Conservation (phyloP, 2,797 vertebrate genomes). For the Malacoctenus gilli region DNA sequence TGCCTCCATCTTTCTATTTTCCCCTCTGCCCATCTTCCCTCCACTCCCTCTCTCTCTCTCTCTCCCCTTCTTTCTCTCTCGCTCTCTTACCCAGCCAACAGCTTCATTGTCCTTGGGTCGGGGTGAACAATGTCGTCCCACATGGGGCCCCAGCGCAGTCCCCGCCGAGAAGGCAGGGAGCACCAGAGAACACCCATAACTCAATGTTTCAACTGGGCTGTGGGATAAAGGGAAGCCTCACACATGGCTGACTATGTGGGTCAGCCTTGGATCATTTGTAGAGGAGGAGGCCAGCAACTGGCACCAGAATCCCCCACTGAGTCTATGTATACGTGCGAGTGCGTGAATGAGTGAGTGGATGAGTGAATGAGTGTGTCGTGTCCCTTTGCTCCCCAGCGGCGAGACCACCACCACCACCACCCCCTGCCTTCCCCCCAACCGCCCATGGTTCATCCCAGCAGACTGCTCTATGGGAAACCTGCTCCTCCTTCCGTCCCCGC, state of each 20-base stretch:
- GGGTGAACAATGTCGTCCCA: slow-evolving; percentile 76
- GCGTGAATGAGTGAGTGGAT: slow-evolving; percentile 43
- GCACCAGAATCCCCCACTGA: slow-evolving; percentile 75
- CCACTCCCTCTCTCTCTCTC: slow-evolving; percentile 6
- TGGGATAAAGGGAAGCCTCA: slow-evolving; percentile 81
- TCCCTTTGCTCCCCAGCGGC: slow-evolving; percentile 61
- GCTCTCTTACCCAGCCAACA: slow-evolving; percentile 54
- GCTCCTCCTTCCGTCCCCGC: slow-evolving; percentile 54
- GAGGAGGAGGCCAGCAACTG: slow-evolving; percentile 79
- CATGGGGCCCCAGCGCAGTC: slow-evolving; percentile 74
- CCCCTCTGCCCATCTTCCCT: slow-evolving; percentile 13
- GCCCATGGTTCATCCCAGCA: slow-evolving; percentile 55
- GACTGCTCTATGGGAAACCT: slow-evolving; percentile 74
- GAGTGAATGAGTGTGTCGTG: slow-evolving; percentile 67
- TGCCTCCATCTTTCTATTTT: slow-evolving; percentile 20
- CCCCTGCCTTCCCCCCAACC: slow-evolving; percentile 47
- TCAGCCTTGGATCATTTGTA: slow-evolving; percentile 81
- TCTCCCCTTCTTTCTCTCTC: slow-evolving; percentile 4
- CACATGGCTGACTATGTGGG: slow-evolving; percentile 82
- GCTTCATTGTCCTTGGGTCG: slow-evolving; percentile 73
- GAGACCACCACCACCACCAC: slow-evolving; percentile 42
- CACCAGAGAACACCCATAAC: slow-evolving; percentile 79
- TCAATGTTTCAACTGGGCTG: slow-evolving; percentile 76
- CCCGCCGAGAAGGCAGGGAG: slow-evolving; percentile 73
- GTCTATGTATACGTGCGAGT: slow-evolving; percentile 44